A percentile compares a stretch with the other conserved stretches of the same genome.
These are phyloP conservation scores for Criorhina ranunculi DNA, from an alignment of 2,888 invertebrate species.

Conservation along the genomic window DNA sequence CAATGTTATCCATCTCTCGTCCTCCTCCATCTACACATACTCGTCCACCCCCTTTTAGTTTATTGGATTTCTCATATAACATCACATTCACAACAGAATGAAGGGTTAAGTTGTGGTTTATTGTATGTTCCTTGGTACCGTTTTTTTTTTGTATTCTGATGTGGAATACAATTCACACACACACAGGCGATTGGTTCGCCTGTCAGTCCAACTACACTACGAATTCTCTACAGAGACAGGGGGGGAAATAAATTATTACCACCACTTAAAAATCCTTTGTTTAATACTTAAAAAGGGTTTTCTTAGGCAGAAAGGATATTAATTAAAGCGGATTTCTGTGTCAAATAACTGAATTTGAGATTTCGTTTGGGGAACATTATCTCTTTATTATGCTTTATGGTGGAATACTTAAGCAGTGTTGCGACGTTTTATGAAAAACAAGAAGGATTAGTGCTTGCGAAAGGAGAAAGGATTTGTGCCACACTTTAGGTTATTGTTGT, in stretches of 20 bases:
- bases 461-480: constrained; percentile 8
- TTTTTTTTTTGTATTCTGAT: constrained; percentile 36
- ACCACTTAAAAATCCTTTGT: constrained; percentile 74
- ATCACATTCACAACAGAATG: constrained; percentile 36
- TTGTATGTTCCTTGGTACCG: constrained; percentile 30
- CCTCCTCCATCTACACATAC: constrained; percentile 5
- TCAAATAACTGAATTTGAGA: constrained; percentile 68
- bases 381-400: constrained; percentile 60
- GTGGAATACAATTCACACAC: constrained; percentile 38
- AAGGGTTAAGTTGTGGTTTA: constrained; percentile 75
- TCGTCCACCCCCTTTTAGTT: constrained; percentile 39
- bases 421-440: constrained; percentile 4
- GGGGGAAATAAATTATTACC: constrained; percentile 72
- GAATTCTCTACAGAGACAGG: constrained; percentile 25
- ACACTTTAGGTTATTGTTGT: constrained; percentile 18
- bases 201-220: constrained; percentile 33
- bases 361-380: constrained; percentile 52
- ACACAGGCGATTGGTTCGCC: constrained; percentile 53
- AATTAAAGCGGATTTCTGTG: constrained; percentile 75
- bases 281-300: constrained; percentile 60
- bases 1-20: constrained; percentile 60
- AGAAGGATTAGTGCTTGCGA: constrained; percentile 18
- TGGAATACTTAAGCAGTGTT: constrained; percentile 22
- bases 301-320: constrained; percentile 67
- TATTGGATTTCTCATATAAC: constrained; percentile 59